Percentiles rank a stretch among this genome's conserved stretches.
Conservation (phyloP, 2,113 vertebrate species). For the Mus spicilegus region DNA sequence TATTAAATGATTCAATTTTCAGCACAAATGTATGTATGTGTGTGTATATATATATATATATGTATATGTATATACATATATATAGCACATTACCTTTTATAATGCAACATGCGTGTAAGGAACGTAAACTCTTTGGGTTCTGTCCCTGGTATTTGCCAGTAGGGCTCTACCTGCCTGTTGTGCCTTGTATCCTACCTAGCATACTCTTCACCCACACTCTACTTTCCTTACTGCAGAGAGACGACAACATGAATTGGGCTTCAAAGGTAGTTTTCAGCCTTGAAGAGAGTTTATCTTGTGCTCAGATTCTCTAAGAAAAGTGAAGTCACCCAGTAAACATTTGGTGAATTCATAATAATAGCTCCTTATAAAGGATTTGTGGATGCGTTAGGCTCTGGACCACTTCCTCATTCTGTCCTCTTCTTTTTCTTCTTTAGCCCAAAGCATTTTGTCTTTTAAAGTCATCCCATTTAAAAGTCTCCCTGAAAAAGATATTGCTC, state of each 20-base stretch:
- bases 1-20: not conserved
- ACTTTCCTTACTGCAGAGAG: not conserved
- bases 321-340: not conserved
- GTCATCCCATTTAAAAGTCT: not conserved
- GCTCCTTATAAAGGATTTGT: not conserved
- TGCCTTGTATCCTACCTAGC: not conserved
- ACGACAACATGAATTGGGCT: not conserved
- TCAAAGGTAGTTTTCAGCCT: not conserved
- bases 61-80: no score
- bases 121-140: not conserved
- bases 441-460: slow-evolving; percentile 32
- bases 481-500: not conserved
- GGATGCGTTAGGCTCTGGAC: no score
- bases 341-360: not conserved
- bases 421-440: not conserved
- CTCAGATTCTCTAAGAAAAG: not conserved
- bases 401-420: not conserved
- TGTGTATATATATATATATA: no score
- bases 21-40: no score
- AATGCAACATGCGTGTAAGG: not conserved
- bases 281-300: not conserved
- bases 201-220: not conserved
- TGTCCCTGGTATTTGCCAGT: not conserved
- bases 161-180: not conserved
- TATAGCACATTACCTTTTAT: not conserved